Base-by-base conservation (phyloP, 2,888 invertebrate species). In the Luffia ferchaultella region DNA sequence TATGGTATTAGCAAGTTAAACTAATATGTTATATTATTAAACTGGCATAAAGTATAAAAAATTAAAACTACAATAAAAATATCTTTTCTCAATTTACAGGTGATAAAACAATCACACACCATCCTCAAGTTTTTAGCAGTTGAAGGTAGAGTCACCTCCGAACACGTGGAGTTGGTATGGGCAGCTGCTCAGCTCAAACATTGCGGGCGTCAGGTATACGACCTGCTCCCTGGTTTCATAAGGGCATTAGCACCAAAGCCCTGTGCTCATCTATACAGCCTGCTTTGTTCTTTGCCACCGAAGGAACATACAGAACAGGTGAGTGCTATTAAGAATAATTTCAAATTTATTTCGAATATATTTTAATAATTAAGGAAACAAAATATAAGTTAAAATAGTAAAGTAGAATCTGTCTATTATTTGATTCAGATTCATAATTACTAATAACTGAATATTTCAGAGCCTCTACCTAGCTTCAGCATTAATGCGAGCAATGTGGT, bases 131-230 rank as follows among this genome's bases (percentile, higher is more conserved):
- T 97, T 72, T 83, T 97, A 55, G 97, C 96, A 0, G 93, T 96
- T 76, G 96, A 97, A 73, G 93, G 94, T 42, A 89, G 94, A 58
- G 92, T 97, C 42, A 94, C 93, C 0, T 91, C 93, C 51, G 95
- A 95, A 52, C 96, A 97, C 61, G 90, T 97, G 59, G 95, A 96
- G 67, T 87, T 93, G 42, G 95, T 97, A 56, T 97, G 97, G 97
- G 93, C 95, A 58, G 95, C 97, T 0, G 95, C 96, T 1, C 97
- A 97, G 71, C 73, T 97, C 48, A 97, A 97, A 70, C 97, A 97
- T 71, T 97, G 97, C 68, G 93, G 96, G 1, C 92, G 96, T 61
- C 96, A 96, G 55, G 96, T 97, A 54, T 93, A 95, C 67, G 97
- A 97, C 73, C 84, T 96, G 44, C 76, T 97, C 55, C 94, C 95